phyloP scores from a whole-genome alignment of 1,140 invertebrate species.

The Nilaparvata lugens region DNA sequence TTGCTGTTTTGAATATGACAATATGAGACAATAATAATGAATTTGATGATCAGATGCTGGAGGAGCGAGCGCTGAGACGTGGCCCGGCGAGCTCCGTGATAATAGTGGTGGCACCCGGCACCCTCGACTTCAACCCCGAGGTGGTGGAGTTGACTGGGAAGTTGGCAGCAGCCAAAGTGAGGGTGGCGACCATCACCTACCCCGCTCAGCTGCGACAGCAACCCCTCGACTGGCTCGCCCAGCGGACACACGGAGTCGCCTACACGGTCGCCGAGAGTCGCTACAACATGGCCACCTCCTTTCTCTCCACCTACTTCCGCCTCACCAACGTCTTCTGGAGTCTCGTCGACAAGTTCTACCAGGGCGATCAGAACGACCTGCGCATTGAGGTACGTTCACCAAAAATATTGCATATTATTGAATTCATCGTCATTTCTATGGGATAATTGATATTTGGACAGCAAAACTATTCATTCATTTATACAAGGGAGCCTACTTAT shows the following conservation, averaged over 20 bases:
- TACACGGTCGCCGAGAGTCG: constrained; percentile 42
- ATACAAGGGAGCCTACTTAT: too few species aligned
- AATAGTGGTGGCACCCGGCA: constrained; percentile 43
- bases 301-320: constrained; percentile 42
- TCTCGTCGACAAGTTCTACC: constrained; percentile 39
- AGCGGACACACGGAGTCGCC: constrained; percentile 36
- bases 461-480: too few species aligned
- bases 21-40: too few species aligned
- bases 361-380: constrained; percentile 39
- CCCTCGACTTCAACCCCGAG: constrained; percentile 29
- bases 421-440: too few species aligned
- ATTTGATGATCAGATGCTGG: constrained; percentile 37
- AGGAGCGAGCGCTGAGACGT: constrained; percentile 32
- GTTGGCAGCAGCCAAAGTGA: constrained; percentile 32
- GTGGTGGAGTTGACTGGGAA: constrained; percentile 28
- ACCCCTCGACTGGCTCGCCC: constrained; percentile 38
- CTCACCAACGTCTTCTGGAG: constrained; percentile 41
- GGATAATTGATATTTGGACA: too few species aligned
- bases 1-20: too few species aligned
- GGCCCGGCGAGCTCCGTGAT: constrained; percentile 43
- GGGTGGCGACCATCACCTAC: constrained; percentile 42
- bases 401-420: too few species aligned
- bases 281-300: constrained; percentile 39
- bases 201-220: constrained; percentile 33
- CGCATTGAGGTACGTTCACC: constrained; percentile 42